Evolutionary conservation across 2,113 vertebrate genomes (phyloP), one percentile per base, ranked within the genome.

Genomic region (Thymallus thymallus): DNA sequence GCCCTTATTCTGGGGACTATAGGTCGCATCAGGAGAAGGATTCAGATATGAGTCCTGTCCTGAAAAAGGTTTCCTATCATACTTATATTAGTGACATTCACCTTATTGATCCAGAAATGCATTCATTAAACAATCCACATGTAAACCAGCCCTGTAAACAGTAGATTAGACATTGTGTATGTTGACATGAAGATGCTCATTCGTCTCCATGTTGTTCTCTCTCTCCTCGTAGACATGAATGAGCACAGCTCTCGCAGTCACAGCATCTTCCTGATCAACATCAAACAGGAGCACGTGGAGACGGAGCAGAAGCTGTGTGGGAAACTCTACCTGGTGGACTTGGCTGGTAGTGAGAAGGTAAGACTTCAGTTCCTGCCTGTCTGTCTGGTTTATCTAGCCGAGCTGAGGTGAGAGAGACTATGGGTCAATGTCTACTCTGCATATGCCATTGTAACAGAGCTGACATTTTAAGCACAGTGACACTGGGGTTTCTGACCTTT

Each of bases 261-360:
- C 86, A 96, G 95, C 90, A 96, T 97, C 89, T 96, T 96, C 91
- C 94, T 97, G 81, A 96, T 97, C 91, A 95, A 95, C 89, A 96
- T 97, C 91, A 97, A 95, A 86, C 96, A 97, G 89, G 95, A 97
- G 83, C 95, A 96, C 6, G 88, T 95, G 86, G 96, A 96, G 85
- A 96, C 96, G 0, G 95, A 96, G 90, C 95, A 95, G 91, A 96
- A 96, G 70, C 92, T 96, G 29, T 94, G 95, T 23, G 96, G 96
- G 41, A 97, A 97, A 80, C 94, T 97, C 29, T 97, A 97, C 85
- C 89, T 97, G 35, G 96, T 97, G 68, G 96, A 97, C 86, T 87
- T 97, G 91, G 96, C 96, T 0, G 96, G 96, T 22, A 96, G 96
- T 2, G 96, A 97, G 89, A 96, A 97, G 94, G 96, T 96, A 60